Percentiles rank a stretch among this genome's conserved stretches.
These are phyloP conservation scores for Ceratina australensis DNA, from an alignment of 1,140 invertebrate genomes.

Conservation along the genomic window DNA sequence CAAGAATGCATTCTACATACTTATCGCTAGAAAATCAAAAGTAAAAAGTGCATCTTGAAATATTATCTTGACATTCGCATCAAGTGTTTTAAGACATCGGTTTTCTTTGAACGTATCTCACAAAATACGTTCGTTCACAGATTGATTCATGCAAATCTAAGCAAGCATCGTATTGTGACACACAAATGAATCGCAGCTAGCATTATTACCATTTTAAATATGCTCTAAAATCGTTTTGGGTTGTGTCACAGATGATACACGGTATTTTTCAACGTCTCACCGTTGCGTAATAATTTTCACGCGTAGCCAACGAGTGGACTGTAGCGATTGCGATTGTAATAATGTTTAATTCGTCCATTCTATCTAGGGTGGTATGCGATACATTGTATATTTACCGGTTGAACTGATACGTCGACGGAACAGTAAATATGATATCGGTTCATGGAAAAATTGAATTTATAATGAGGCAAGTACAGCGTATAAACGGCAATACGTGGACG, in stretches of 20 bases:
- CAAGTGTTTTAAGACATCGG: background rate
- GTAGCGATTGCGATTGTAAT: constrained; percentile 17
- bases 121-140: background rate
- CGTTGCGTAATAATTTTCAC: constrained; percentile 13
- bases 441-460: constrained; percentile 28
- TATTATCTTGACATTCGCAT: background rate
- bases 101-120: background rate
- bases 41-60: background rate
- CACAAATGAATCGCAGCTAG: background rate
- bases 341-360: constrained; percentile 30
- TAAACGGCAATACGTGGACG: constrained; percentile 20
- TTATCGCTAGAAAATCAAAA: too few relatives aligned
- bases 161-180: background rate
- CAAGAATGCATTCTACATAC: too few relatives aligned
- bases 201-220: constrained; percentile 17
- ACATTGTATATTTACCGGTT: constrained; percentile 1
- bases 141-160: background rate
- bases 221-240: background rate
- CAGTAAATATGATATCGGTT: background rate
- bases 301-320: constrained; percentile 13
- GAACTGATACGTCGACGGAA: background rate
- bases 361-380: background rate
- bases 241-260: background rate
- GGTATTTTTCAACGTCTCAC: background rate
- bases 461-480: background rate